Evolutionary conservation across 2,113 vertebrate genomes (phyloP), one percentile per base, ranked within the genome.

Genomic region (Ictalurus punctatus): DNA sequence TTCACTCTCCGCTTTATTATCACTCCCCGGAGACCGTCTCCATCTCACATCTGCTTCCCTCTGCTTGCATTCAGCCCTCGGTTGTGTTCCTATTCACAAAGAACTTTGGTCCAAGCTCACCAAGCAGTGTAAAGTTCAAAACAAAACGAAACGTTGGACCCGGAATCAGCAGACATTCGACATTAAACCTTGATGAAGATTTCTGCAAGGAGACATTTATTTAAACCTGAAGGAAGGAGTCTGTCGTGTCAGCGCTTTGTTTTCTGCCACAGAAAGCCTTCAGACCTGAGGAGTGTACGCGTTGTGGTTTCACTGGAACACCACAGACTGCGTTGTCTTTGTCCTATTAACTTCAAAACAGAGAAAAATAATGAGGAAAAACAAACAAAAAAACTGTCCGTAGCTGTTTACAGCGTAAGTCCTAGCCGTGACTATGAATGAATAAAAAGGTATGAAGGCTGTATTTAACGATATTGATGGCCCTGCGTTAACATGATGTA

Each of bases 41-140:
- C 86, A 88, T 93, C 90, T 88, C 87, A 79, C 87, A 89, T 91
- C 34, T 3, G 67, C 86, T 86, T 90, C 93, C 93, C 94, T 95
- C 91, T 94, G 93, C 91, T 93, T 89, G 52, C 79, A 92, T 82
- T 65, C 67, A 71, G 30, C 80, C 17, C 54, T 67, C 25, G 73
- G 44, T 79, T 17, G 37, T 52, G 54, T 6, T 73, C 54, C 40
- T 25, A 40, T 71, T 81, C 88, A 86, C 76, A 6, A 14, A 81
- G 21, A 23, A 5, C 59, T 71, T 34, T 61, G n/a, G n/a, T 59
- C 1, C 8, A 19, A 58, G 48, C 9, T 34, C 78, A 52, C 10
- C 23, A n/a, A 79, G 30, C 34, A 14, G 21, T 37, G 17, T 83
- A 0, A 27, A 84, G 59, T 48, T 44, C 37, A 65, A 48, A 65